Evolutionary conservation across 2,113 vertebrate genomes (phyloP).

Genomic region (Atlantisia rogersi): DNA sequence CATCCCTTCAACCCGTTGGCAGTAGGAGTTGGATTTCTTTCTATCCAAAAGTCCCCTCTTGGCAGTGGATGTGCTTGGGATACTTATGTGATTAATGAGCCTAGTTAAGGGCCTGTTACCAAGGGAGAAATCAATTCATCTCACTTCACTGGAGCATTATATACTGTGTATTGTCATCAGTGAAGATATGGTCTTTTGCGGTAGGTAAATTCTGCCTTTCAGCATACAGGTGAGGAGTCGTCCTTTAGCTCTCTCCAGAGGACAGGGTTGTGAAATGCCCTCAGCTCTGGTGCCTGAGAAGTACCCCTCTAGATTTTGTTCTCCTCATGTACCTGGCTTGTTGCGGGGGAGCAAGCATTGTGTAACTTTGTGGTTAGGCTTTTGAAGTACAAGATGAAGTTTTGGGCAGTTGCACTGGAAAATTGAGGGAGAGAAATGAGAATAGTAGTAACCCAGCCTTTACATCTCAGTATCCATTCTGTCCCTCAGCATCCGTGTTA

Average conservation of each 20-base stretch:
- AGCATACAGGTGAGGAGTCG: not conserved
- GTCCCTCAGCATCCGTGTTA: not conserved
- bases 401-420: not conserved
- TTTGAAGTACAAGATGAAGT: not conserved
- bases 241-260: not conserved
- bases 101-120: slow-evolving; percentile 70
- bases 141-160: slow-evolving; percentile 70
- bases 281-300: not conserved
- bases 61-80: slow-evolving; percentile 51
- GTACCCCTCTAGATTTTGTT: not conserved
- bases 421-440: not conserved
- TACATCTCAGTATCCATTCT: not conserved
- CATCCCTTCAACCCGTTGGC: slow-evolving; percentile 33
- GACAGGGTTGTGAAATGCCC: not conserved
- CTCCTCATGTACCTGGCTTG: not conserved
- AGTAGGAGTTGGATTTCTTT: slow-evolving; percentile 41
- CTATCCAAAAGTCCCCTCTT: slow-evolving; percentile 53
- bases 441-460: not conserved
- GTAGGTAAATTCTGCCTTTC: slow-evolving; percentile 60
- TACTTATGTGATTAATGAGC: slow-evolving; percentile 71
- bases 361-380: not conserved
- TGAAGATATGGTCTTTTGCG: slow-evolving; percentile 31
- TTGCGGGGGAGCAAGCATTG: not conserved
- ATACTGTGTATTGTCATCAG: slow-evolving; percentile 42
- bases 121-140: slow-evolving; percentile 71